Conservation (phyloP, 2,888 invertebrate genomes). For the Calameuta pallipes region DNA sequence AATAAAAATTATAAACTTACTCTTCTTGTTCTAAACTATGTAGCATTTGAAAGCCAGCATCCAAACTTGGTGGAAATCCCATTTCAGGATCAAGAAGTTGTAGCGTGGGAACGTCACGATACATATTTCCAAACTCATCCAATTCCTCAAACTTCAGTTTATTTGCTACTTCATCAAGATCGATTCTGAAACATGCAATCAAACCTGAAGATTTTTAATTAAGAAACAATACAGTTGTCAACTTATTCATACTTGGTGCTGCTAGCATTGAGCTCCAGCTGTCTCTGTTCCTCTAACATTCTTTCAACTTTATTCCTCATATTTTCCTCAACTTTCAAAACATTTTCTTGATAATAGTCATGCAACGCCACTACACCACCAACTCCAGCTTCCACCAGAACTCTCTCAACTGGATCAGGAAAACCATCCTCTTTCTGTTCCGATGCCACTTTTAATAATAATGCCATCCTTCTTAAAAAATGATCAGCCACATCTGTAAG, state of each 20-base stretch:
- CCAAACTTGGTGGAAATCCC: constrained; percentile 69
- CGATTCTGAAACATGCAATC: constrained; percentile 44
- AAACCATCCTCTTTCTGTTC: constrained; percentile 70
- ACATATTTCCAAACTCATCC: constrained; percentile 60
- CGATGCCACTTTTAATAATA: constrained; percentile 68
- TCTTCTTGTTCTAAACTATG: constrained; percentile 74
- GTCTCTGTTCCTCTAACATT: constrained; percentile 54
- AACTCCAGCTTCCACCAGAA: constrained; percentile 72
- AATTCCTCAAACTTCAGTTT: constrained; percentile 60
- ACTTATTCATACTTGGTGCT: constrained; percentile 43
- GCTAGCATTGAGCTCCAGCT: constrained; percentile 49
- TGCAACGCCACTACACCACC: constrained; percentile 71
- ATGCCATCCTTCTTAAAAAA: constrained; percentile 67
- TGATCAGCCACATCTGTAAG: constrained; percentile 67
- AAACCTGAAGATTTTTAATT: constrained; percentile 4
- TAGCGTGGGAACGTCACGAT: constrained; percentile 60
- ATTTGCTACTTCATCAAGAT: constrained; percentile 57
- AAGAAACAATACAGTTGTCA: constrained; percentile 1
- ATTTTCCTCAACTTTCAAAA: constrained; percentile 55
- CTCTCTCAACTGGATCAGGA: constrained; percentile 72
- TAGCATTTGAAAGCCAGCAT: constrained; percentile 76
- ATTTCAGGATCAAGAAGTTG: constrained; percentile 63
- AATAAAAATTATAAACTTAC: constrained; percentile 41
- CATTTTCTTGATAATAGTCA: constrained; percentile 70
- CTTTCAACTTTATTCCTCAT: constrained; percentile 51